Percentiles rank a stretch among this genome's conserved stretches.
Conservation (phyloP, 2,797 vertebrate species). For the Hydrophis major region DNA sequence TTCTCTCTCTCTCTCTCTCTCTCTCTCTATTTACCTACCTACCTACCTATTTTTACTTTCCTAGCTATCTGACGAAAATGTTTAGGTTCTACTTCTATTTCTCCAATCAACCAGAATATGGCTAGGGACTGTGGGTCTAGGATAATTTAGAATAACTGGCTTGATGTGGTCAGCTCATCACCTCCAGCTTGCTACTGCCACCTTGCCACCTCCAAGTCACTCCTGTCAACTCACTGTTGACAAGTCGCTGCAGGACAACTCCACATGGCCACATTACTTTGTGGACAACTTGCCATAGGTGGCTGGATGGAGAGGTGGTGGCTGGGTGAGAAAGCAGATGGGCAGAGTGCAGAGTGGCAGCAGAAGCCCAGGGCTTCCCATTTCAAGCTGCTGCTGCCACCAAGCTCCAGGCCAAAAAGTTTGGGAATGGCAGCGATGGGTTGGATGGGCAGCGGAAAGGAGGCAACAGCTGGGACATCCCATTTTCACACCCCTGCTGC, state of each 20-base stretch:
- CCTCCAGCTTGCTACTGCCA: not conserved
- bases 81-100: not conserved
- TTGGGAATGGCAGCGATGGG: too few species aligned
- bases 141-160: not conserved
- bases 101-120: not conserved
- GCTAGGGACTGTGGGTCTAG: not conserved
- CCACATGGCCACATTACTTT: not conserved
- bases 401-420: not conserved
- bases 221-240: not conserved
- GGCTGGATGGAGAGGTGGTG: not conserved
- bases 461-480: not conserved
- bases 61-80: not conserved
- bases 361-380: not conserved
- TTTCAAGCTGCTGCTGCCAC: not conserved
- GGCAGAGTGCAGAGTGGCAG: not conserved
- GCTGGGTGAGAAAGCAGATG: not conserved
- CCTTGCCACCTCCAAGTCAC: not conserved
- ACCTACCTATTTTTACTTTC: not conserved
- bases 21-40: too few species aligned
- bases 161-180: not conserved
- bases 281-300: not conserved
- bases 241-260: not conserved
- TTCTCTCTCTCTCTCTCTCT: too few species aligned
- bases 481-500: not conserved
- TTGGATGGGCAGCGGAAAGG: not conserved